Conservation (phyloP, 2,113 vertebrate species). For the Thunnus maccoyii region DNA sequence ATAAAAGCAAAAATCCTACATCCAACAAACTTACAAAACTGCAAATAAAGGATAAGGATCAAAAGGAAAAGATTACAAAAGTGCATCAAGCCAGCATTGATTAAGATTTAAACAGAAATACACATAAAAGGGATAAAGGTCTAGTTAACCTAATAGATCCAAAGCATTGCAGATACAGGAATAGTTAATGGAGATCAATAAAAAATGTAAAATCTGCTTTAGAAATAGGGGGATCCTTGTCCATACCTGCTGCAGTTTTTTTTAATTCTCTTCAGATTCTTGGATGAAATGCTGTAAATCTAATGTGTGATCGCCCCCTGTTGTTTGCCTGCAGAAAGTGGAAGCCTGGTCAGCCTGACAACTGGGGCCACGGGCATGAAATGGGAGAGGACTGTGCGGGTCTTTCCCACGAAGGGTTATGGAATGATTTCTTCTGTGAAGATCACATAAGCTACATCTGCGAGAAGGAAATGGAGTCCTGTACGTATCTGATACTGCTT, state of each 20-base stretch:
- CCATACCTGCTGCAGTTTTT: background rate
- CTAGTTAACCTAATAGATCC: background rate
- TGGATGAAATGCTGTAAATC: background rate
- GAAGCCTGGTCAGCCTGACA: constrained; percentile 94
- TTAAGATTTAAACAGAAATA: background rate
- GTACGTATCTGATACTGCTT: constrained; percentile 54
- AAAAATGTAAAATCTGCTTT: background rate
- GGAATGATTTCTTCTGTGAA: constrained; percentile 96
- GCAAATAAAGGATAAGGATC: background rate
- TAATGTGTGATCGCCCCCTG: constrained; percentile 72
- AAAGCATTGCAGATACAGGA: background rate
- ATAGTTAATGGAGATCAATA: background rate
- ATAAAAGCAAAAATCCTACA: background rate
- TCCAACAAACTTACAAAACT: background rate
- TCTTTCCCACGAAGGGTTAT: constrained; percentile 89
- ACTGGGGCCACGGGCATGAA: constrained; percentile 90
- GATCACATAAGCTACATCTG: constrained; percentile 94
- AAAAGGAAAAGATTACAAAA: background rate
- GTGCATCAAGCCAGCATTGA: background rate
- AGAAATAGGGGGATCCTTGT: background rate
- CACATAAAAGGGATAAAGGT: background rate
- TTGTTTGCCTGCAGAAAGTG: constrained; percentile 90
- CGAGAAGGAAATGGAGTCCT: constrained; percentile 87
- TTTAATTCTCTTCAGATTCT: background rate
- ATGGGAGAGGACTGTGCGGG: constrained; percentile 93